A percentile compares a stretch with the other conserved stretches of the same genome.
Conservation (phyloP, 2,888 invertebrate genomes). For the Eupithecia inturbata region DNA sequence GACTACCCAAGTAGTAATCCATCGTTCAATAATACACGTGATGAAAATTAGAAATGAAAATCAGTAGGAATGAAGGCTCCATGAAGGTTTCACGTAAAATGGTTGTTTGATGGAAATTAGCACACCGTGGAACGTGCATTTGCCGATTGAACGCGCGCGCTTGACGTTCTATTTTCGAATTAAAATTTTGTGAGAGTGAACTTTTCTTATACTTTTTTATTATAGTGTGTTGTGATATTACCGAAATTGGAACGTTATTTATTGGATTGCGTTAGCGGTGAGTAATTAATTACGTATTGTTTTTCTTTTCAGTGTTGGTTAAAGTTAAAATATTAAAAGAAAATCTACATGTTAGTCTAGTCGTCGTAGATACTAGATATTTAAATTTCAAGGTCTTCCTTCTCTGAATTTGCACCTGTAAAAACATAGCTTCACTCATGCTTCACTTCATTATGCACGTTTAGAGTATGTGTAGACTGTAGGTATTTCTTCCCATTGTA, state of each 20-base stretch:
- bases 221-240: slow-evolving; percentile 36
- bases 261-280: slow-evolving; percentile 40
- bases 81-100: slow-evolving; percentile 53
- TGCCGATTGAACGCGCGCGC: slow-evolving; percentile 67
- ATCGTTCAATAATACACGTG: slow-evolving; percentile 20
- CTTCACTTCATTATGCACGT: not conserved
- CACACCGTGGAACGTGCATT: slow-evolving; percentile 62
- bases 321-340: not conserved
- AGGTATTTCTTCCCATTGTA: not conserved
- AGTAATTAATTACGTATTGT: not conserved
- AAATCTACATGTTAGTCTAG: not conserved
- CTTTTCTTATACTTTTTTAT: slow-evolving; percentile 38
- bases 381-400: not conserved
- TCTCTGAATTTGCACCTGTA: not conserved
- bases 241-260: slow-evolving; percentile 21
- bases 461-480: not conserved
- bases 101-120: slow-evolving; percentile 66
- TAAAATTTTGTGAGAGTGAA: slow-evolving; percentile 26
- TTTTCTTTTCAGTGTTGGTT: not conserved
- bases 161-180: slow-evolving; percentile 47
- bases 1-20: slow-evolving; percentile 12
- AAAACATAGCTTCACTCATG: not conserved
- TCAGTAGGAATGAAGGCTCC: slow-evolving; percentile 23
- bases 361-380: not conserved
- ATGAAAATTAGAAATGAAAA: slow-evolving; percentile 34